Conservation (phyloP, 2,797 vertebrate genomes). For the Chaenodraco wilsoni region DNA sequence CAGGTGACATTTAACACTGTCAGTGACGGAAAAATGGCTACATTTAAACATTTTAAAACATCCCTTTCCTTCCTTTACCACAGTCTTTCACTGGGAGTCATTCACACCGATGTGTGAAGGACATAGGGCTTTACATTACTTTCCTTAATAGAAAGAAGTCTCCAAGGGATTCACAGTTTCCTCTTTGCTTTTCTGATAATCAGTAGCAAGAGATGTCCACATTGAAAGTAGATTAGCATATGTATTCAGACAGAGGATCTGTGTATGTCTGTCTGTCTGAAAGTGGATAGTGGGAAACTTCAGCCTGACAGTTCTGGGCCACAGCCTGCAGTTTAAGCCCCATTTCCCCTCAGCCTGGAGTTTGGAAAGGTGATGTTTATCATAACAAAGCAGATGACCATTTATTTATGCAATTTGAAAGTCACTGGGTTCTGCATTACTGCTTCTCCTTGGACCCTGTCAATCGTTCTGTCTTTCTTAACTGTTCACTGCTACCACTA, state of each 20-base stretch:
- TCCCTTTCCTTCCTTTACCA: slow-evolving; percentile 26
- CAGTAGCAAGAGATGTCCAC: slow-evolving; percentile 72
- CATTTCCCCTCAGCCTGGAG: slow-evolving; percentile 52
- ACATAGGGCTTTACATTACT: slow-evolving; percentile 47
- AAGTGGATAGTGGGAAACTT: slow-evolving; percentile 48
- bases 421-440: slow-evolving; percentile 36
- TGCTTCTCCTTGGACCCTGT: slow-evolving; percentile 34
- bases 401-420: slow-evolving; percentile 50
- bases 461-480: slow-evolving; percentile 8
- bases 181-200: slow-evolving; percentile 72
- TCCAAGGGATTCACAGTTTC: slow-evolving; percentile 60
- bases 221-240: slow-evolving; percentile 71
- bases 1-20: slow-evolving; percentile 28
- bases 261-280: slow-evolving; percentile 52
- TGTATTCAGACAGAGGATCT: slow-evolving; percentile 62
- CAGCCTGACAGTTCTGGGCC: slow-evolving; percentile 72
- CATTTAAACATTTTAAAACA: slow-evolving; percentile 31
- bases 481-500: neutral
- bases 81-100: slow-evolving; percentile 48
- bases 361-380: slow-evolving; percentile 71
- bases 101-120: slow-evolving; percentile 51
- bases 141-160: slow-evolving; percentile 52
- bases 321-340: slow-evolving; percentile 43
- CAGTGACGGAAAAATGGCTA: neutral
- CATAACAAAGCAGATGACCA: slow-evolving; percentile 68